Evolutionary conservation across 2,113 vertebrate genomes (phyloP).

Genomic region (Hippocampus barbouri): DNA sequence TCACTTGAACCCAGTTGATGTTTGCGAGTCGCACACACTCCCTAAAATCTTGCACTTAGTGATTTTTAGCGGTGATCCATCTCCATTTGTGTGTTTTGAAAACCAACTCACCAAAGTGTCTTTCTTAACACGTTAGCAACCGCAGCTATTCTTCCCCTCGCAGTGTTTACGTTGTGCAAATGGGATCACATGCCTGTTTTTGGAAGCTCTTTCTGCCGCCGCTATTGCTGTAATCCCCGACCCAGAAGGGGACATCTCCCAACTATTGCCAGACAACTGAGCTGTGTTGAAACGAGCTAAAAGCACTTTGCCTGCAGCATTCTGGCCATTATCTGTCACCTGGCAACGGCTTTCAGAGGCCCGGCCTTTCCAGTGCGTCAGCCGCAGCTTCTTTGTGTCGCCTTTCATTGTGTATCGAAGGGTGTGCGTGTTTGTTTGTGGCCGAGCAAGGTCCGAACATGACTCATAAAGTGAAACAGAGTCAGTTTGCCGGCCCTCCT

Average conservation of each 20-base stretch:
- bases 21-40: neutral
- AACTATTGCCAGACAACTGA: conserved; percentile 14
- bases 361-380: conserved; percentile 41
- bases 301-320: conserved; percentile 46
- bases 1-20: neutral
- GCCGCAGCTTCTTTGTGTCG: conserved; percentile 12
- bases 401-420: neutral
- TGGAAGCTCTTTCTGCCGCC: neutral
- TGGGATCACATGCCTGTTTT: conserved; percentile 6
- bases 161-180: conserved; percentile 26
- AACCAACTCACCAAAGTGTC: neutral
- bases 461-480: conserved; percentile 34
- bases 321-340: conserved; percentile 63
- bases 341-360: conserved; percentile 65
- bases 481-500: conserved; percentile 17
- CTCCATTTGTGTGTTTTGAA: neutral
- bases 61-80: too few species aligned
- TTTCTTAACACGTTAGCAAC: neutral
- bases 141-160: neutral
- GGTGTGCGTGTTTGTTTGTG: conserved; percentile 15
- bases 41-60: neutral
- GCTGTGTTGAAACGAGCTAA: conserved; percentile 32
- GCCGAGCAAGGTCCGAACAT: conserved; percentile 27
- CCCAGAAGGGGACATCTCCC: conserved; percentile 9
- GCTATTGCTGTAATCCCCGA: conserved; percentile 28